Conservation (phyloP, 2,888 invertebrate genomes). For the Ormia ochracea region DNA sequence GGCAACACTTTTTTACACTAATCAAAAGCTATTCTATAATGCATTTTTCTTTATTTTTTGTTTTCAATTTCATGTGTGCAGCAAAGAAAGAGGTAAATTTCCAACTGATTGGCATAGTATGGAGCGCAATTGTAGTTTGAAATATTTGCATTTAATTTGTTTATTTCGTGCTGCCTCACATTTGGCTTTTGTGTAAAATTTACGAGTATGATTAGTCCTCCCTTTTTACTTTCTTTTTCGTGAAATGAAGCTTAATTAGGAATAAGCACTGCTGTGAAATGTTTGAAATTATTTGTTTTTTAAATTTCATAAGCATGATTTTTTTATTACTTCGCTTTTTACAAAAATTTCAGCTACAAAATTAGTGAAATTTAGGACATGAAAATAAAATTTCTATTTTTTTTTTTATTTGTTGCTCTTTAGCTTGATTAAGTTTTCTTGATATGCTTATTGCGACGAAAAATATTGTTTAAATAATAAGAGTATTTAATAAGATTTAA, state of each 20-base stretch:
- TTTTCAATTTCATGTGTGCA: too few relatives aligned
- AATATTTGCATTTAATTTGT: conserved; percentile 27
- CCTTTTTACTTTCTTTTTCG: background rate
- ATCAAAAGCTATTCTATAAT: too few relatives aligned
- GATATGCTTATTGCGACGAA: too few relatives aligned
- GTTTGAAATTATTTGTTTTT: conserved; percentile 2
- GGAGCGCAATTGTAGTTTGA: background rate
- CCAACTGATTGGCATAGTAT: background rate
- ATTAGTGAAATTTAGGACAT: conserved; percentile 1
- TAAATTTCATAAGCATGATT: background rate
- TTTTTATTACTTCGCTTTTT: background rate
- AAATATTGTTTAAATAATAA: too few relatives aligned
- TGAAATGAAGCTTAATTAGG: background rate
- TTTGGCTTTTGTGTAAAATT: background rate
- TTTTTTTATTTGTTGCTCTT: background rate
- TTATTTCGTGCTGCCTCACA: conserved; percentile 8
- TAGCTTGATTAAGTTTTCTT: too few relatives aligned
- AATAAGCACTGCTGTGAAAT: background rate
- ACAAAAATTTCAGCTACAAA: background rate
- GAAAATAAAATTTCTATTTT: conserved; percentile 12
- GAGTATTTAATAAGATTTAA: too few relatives aligned
- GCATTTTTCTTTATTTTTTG: too few relatives aligned
- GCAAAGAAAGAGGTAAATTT: too few relatives aligned
- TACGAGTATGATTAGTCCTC: background rate
- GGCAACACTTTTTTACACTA: too few relatives aligned